Base-by-base conservation (phyloP, 2,797 vertebrate genomes). In the Microchirus variegatus region DNA sequence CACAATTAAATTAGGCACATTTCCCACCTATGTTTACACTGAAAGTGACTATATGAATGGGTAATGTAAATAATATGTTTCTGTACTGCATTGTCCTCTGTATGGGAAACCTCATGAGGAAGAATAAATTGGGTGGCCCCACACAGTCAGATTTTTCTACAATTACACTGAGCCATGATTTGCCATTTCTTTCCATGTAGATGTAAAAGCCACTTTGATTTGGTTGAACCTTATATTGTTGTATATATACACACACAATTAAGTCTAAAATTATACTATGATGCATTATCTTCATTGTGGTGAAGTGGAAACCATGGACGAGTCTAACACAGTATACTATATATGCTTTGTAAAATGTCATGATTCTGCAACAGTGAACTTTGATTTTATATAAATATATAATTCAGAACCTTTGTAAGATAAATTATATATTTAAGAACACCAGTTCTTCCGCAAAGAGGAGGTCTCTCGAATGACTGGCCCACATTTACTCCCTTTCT, bases 401-500 rank as follows among this genome's bases (percentile, higher is more conserved):
- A 31, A 31, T 31, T 6, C 31, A 72, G 50, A 82, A 61, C 49
- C 65, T 43, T 2, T 44, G 41, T 58, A 53, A 2, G 36, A 70
- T 67, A 71, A 57, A 71, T 46, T 58, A 56, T 13, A 77, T 17
- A 62, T 69, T 70, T 70, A 35, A 63, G 68, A 79, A 75, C 63
- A 58, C 53, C 59, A 69, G 64, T 60, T 66, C 67, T 59, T 80
- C 53, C 19, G 12, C 78, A 82, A 81, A 70, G 55, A 64, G 80
- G 78, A 77, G 72, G 75, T 82, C 80, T 86, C 67, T 61, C 63
- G 45, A 80, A 78, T 73, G 86, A 87, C 81, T 69, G 87, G 80
- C 66, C 73, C 77, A 88, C 84, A 89, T 89, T 87, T 81, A 89
- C 88, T 84, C 67, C 77, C 69, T 84, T 83, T 88, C 72, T 79